Conservation (phyloP, 30 jellyfish, hydroid and myxozoan species). For the Chrysaora quinquecirrha region DNA sequence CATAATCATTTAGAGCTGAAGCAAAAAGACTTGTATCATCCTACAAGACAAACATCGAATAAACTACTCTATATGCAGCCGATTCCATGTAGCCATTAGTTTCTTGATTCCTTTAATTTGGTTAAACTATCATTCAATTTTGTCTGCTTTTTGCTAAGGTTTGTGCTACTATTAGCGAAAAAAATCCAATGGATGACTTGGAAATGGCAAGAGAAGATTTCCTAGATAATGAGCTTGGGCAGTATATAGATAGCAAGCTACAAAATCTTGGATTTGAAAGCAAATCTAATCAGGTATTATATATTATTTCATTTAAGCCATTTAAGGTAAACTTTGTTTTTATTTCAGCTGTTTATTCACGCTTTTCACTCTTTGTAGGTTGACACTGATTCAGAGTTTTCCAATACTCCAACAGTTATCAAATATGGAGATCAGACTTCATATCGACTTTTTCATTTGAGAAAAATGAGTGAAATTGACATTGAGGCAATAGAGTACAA, state of each 20-base stretch:
- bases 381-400: too few relatives aligned
- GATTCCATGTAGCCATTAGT: too few relatives aligned
- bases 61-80: too few relatives aligned
- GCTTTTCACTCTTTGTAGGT: too few relatives aligned
- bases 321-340: neutral
- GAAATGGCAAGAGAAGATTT: conserved; percentile 37
- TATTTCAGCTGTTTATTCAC: neutral
- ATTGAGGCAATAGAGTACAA: conserved; percentile 40
- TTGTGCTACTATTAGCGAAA: conserved; percentile 64
- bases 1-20: neutral
- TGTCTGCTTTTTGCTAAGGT: conserved; percentile 74
- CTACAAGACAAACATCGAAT: too few relatives aligned
- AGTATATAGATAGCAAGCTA: conserved; percentile 43
- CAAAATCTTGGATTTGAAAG: conserved; percentile 48
- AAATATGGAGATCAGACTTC: conserved; percentile 62
- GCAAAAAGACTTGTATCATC: neutral
- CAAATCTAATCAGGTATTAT: conserved; percentile 22
- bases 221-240: conserved; percentile 45
- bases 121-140: too few relatives aligned
- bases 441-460: conserved; percentile 24
- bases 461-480: neutral
- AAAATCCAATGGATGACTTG: conserved; percentile 56
- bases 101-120: too few relatives aligned
- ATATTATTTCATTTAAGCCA: neutral
- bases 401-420: conserved; percentile 43